These are phyloP conservation scores for Austrofundulus limnaeus DNA, from an alignment of 2,113 vertebrate genomes.

Conservation along the genomic window DNA sequence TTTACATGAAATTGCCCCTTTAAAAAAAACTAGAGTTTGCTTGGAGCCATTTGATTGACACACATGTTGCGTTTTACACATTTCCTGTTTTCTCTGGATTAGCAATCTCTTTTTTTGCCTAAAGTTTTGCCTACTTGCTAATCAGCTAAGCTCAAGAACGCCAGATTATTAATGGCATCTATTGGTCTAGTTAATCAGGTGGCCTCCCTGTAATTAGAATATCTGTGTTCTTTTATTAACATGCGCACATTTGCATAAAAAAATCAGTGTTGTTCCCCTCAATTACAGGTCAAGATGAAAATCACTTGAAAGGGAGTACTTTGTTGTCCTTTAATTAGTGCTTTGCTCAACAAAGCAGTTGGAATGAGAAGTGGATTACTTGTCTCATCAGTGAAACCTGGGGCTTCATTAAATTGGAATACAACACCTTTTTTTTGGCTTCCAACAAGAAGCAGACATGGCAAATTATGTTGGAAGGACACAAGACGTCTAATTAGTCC, in stretches of 20 bases:
- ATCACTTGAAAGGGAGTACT: conserved; percentile 36
- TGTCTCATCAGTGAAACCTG: conserved; percentile 36
- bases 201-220: conserved; percentile 2
- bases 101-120: no score
- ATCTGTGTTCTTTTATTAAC: background rate
- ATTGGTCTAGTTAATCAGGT: no score
- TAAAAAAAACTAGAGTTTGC: no score
- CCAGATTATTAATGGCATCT: no score
- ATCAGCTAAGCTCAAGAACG: no score
- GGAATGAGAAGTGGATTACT: conserved; percentile 50
- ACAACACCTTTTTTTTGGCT: conserved; percentile 36
- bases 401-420: conserved; percentile 50
- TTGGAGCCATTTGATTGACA: no score
- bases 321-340: conserved; percentile 42
- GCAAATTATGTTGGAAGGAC: conserved; percentile 35
- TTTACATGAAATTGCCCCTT: no score
- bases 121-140: no score
- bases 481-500: conserved; percentile 42
- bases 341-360: conserved; percentile 58
- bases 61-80: no score
- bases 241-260: conserved; percentile 1
- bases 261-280: conserved; percentile 26
- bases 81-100: no score
- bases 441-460: conserved; percentile 21
- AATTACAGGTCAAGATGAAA: conserved; percentile 56